These are phyloP conservation scores for Palythoa grandis DNA, from an alignment of 92 coral and sea anemone species.

Conservation along the genomic window DNA sequence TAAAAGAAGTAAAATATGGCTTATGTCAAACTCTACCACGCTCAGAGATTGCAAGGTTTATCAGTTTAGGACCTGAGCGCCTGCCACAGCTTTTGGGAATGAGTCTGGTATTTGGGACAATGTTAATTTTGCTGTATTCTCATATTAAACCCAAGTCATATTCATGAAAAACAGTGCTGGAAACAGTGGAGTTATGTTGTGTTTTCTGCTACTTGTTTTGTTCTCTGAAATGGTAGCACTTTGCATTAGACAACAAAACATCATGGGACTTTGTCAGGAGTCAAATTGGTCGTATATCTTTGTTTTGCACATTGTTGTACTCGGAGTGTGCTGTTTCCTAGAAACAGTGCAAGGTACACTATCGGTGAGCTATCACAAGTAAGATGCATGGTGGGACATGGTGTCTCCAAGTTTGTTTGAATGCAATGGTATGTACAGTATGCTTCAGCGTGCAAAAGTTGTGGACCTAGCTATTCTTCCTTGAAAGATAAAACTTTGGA, in stretches of 20 bases:
- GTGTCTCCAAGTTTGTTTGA: constrained; percentile 62
- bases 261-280: constrained; percentile 36
- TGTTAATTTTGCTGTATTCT: constrained; percentile 7
- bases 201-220: constrained; percentile 30
- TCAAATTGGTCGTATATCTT: constrained; percentile 45
- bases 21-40: constrained; percentile 57
- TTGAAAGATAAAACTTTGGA: background rate
- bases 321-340: constrained; percentile 53
- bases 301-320: constrained; percentile 59
- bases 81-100: constrained; percentile 53
- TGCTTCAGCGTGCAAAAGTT: constrained; percentile 46
- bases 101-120: constrained; percentile 25
- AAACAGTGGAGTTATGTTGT: background rate
- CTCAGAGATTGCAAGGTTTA: constrained; percentile 50
- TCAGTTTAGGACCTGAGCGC: constrained; percentile 46
- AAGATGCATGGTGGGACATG: constrained; percentile 36
- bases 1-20: constrained; percentile 36
- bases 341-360: constrained; percentile 38
- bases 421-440: constrained; percentile 54
- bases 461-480: constrained; percentile 49
- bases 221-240: constrained; percentile 49
- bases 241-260: constrained; percentile 56
- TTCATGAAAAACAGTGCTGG: background rate
- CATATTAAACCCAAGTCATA: constrained; percentile 16
- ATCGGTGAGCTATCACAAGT: constrained; percentile 37